A percentile compares a stretch with the other conserved stretches of the same genome.
Conservation (phyloP, 2,797 vertebrate genomes). For the Salmo trutta region DNA sequence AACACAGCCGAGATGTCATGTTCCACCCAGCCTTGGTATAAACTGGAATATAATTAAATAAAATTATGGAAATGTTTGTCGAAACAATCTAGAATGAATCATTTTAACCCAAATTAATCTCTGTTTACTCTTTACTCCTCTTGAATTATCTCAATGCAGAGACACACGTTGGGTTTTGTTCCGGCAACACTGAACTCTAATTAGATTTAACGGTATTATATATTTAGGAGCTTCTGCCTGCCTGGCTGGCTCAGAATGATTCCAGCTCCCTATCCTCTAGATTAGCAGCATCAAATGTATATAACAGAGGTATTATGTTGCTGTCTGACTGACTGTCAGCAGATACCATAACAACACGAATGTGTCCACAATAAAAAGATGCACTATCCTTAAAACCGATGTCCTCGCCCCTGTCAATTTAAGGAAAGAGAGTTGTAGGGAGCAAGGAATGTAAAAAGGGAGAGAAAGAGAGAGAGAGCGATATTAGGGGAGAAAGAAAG, state of each 20-base stretch:
- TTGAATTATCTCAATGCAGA: conserved; percentile 52
- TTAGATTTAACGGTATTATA: conserved; percentile 67
- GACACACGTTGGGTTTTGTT: conserved; percentile 42
- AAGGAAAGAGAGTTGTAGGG: not conserved
- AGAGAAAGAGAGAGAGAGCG: too few species aligned
- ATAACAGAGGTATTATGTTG: conserved; percentile 55
- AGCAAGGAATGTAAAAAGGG: conserved; percentile 5
- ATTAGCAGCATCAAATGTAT: conserved; percentile 67
- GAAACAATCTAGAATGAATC: conserved; percentile 45
- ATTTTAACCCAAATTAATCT: conserved; percentile 11
- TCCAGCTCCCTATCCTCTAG: conserved; percentile 50
- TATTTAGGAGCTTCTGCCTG: conserved; percentile 56
- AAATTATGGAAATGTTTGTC: conserved; percentile 46
- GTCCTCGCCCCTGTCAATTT: too few species aligned
- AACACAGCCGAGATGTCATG: conserved; percentile 29
- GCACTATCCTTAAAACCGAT: too few species aligned
- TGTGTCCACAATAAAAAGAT: conserved; percentile 45
- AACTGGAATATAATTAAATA: conserved; percentile 25
- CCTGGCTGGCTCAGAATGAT: conserved; percentile 56
- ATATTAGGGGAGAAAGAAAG: too few species aligned
- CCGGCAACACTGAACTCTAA: conserved; percentile 57
- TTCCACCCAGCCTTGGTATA: conserved; percentile 11
- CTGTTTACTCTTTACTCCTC: conserved; percentile 36
- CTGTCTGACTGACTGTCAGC: conserved; percentile 53
- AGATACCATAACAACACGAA: conserved; percentile 50